phyloP scores from a whole-genome alignment of 2,113 vertebrate genomes.

The Pionites leucogaster region DNA sequence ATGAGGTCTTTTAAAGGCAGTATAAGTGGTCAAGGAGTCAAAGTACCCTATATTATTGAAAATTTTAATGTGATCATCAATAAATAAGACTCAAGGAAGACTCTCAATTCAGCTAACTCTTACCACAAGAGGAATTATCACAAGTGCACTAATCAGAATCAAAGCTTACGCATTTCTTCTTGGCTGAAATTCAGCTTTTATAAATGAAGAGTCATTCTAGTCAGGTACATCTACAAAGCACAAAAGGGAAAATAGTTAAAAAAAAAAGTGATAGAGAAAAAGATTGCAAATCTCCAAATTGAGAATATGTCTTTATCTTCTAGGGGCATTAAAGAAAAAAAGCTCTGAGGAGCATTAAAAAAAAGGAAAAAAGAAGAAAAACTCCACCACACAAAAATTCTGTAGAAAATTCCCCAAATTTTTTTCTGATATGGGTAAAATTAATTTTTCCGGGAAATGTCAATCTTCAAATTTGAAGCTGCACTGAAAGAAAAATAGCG shows the following conservation, averaged over 20 bases:
- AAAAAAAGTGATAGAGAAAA: neutral
- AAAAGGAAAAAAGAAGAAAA: neutral
- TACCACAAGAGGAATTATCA: neutral
- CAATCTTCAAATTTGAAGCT: neutral
- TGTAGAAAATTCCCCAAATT: rapidly evolving
- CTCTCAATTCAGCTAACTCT: neutral
- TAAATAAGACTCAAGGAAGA: neutral
- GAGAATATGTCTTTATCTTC: neutral
- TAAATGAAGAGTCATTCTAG: neutral
- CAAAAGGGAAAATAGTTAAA: neutral
- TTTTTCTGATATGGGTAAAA: neutral
- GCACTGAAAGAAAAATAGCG: neutral
- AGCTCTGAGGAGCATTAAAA: neutral
- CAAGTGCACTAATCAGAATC: neutral
- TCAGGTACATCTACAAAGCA: neutral
- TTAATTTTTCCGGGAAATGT: neutral
- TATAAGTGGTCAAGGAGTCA: neutral
- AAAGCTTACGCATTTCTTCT: neutral
- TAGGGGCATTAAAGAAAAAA: neutral
- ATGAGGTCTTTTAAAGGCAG: neutral
- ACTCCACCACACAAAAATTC: neutral
- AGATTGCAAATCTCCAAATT: neutral
- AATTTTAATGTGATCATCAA: neutral
- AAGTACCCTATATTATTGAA: neutral
- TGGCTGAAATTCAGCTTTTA: neutral